These are phyloP conservation scores for Actenoides lindsayi DNA, from an alignment of 2,113 vertebrate species.

Conservation along the genomic window DNA sequence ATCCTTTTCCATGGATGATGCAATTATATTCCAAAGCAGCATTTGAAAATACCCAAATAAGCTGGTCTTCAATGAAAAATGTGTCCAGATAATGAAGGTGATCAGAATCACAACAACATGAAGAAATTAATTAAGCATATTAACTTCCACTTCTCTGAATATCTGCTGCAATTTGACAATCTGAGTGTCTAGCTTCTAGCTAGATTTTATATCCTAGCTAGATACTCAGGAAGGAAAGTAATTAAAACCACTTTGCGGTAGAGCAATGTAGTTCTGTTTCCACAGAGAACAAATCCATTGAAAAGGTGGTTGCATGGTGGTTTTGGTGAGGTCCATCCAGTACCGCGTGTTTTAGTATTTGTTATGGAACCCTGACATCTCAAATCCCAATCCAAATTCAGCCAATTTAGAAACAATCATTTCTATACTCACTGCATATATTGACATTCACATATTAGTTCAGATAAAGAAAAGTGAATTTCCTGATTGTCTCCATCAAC, in stretches of 20 bases:
- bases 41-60: background rate
- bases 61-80: background rate
- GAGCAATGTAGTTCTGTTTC: background rate
- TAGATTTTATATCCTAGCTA: too few relatives aligned
- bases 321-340: background rate
- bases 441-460: background rate
- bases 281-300: background rate
- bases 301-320: background rate
- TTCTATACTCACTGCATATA: background rate
- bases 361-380: background rate
- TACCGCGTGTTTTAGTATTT: background rate
- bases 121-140: background rate
- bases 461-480: background rate
- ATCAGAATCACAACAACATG: background rate
- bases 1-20: background rate
- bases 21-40: background rate
- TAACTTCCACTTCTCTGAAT: background rate
- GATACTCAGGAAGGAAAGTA: background rate
- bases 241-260: background rate
- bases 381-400: background rate
- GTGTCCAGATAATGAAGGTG: background rate
- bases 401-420: background rate
- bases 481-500: background rate
- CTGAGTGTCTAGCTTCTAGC: background rate
- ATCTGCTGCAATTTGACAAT: background rate